Percentiles rank a stretch among this genome's conserved stretches.
Conservation (phyloP, 2,888 invertebrate genomes). For the Scaptomyza caliginosa region DNA sequence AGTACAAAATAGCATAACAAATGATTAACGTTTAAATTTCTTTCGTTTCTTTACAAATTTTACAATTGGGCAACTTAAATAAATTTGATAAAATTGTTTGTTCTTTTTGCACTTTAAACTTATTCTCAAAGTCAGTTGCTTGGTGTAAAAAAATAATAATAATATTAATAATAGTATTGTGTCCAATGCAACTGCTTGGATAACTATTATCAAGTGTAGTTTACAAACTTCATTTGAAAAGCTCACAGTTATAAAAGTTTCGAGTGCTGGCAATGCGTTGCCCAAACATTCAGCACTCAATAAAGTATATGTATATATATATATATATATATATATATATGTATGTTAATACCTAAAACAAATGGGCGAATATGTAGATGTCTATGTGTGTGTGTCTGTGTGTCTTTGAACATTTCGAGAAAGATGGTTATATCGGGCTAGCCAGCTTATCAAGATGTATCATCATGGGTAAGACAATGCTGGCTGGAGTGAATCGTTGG, state of each 20-base stretch:
- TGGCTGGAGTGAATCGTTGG: conserved; percentile 42
- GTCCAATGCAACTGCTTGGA: conserved; percentile 14
- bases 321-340: conserved; percentile 36
- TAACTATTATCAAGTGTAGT: conserved; percentile 8
- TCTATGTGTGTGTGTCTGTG: conserved; percentile 9
- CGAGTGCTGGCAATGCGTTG: conserved; percentile 42
- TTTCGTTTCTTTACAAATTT: conserved; percentile 35
- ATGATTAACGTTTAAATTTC: conserved; percentile 9
- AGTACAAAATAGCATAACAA: conserved; percentile 36
- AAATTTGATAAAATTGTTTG: conserved; percentile 30
- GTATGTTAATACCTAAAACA: conserved; percentile 79
- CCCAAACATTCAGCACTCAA: conserved; percentile 26
- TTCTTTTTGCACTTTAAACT: conserved; percentile 43
- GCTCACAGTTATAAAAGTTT: conserved; percentile 72
- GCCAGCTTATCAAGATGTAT: conserved; percentile 26
- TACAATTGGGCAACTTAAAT: conserved; percentile 34
- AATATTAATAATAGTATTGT: too few species aligned
- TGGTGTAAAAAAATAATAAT: conserved; percentile 3
- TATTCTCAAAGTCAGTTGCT: conserved; percentile 24
- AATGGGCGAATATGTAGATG: conserved; percentile 23
- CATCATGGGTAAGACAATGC: conserved; percentile 44
- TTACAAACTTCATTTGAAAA: conserved; percentile 43
- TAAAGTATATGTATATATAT: too few species aligned
- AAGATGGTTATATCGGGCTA: conserved; percentile 46
- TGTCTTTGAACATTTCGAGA: conserved; percentile 76